Evolutionary conservation across 2,113 vertebrate genomes (phyloP), one percentile per base, ranked within the genome.

Genomic region (Crotophaga sulcirostris): DNA sequence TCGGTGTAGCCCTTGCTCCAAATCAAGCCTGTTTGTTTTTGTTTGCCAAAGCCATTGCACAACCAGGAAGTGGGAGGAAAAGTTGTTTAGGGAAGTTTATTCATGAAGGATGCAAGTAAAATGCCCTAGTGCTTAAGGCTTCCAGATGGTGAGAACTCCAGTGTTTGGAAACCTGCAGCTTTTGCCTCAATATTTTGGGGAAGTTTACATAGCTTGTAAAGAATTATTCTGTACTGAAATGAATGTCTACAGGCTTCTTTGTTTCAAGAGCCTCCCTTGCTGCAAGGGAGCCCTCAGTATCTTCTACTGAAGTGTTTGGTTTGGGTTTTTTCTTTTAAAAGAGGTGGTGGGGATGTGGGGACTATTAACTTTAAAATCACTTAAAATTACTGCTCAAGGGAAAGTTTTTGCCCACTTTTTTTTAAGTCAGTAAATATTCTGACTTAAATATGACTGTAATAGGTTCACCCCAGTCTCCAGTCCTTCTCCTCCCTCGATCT

Each of bases 61-160:
- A 92, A 67, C 58, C 79, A 95, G 90, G 93, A 96, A 85, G 84
- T 68, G 49, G 67, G 38, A 92, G 94, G 78, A 82, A 72, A 88
- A 93, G 77, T 97, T 87, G 84, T 94, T 96, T 96, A 72, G 80
- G 36, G 66, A 90, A 75, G 87, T 94, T 96, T 96, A 89, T 93
- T 87, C 80, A 2, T 75, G 52, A 64, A 92, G 92, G 83, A 92
- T 82, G 51, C 66, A 93, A 97, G 70, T 90, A 90, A 95, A 94
- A 93, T 89, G 64, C 47, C 66, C 49, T 38, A 49, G 33, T 90
- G 72, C 73, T 89, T 23, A 31, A 66, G 80, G 49, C 31, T 5
- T 95, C 86, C 88, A 90, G 80, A 93, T 75, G 84, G 80, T 83
- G 69, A 77, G 60, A 95, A 84, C 52, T 72, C 13, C 31, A 33